These are phyloP conservation scores for Amorpha juglandis DNA, from an alignment of 2,888 invertebrate genomes.

Conservation along the genomic window DNA sequence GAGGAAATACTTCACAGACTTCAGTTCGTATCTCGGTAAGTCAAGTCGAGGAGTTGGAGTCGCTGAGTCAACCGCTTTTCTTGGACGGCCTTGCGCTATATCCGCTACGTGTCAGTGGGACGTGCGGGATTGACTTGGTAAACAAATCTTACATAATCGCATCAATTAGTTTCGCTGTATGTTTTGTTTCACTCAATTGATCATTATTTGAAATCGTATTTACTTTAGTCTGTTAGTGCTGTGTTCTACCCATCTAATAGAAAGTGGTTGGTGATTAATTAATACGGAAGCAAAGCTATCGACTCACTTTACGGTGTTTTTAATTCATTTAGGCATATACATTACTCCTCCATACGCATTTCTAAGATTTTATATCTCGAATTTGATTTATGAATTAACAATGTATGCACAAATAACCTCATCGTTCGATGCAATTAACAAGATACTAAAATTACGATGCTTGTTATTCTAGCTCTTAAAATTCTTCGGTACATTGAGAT, in stretches of 20 bases:
- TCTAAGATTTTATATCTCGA: too few species aligned
- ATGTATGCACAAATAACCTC: background rate
- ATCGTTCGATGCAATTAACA: slow-evolving; percentile 9
- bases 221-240: background rate
- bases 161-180: slow-evolving; percentile 10
- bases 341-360: too few species aligned
- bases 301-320: too few species aligned
- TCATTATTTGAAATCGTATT: background rate
- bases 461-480: background rate
- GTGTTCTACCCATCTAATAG: background rate
- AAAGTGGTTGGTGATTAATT: too few species aligned
- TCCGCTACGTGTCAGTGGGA: slow-evolving; percentile 75
- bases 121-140: slow-evolving; percentile 68
- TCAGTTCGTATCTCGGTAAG: slow-evolving; percentile 82
- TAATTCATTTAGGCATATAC: too few species aligned
- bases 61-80: slow-evolving; percentile 73
- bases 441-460: background rate
- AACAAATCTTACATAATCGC: slow-evolving; percentile 74
- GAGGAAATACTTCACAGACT: slow-evolving; percentile 79
- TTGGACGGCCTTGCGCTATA: slow-evolving; percentile 79
- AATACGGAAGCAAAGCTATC: too few species aligned
- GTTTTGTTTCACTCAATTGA: slow-evolving; percentile 6
- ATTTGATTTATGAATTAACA: background rate
- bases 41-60: slow-evolving; percentile 48
- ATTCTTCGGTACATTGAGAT: background rate